phyloP scores from a whole-genome alignment of 2,888 invertebrate species.

The Mythimna impura region DNA sequence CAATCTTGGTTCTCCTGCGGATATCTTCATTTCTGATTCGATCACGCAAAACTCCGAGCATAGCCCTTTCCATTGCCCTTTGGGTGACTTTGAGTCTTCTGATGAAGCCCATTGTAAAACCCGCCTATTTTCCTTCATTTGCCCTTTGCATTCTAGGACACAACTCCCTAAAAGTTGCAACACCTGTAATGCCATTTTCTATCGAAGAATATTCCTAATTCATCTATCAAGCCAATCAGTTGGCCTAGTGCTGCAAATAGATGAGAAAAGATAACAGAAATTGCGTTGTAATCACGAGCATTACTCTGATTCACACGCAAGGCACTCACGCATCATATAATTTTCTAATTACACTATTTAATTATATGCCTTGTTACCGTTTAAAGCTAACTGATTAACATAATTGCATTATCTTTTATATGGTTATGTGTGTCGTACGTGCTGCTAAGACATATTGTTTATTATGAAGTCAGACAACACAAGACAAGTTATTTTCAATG shows the following conservation, averaged over 20 bases:
- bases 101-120: too few relatives aligned
- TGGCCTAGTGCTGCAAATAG: slow-evolving; percentile 11
- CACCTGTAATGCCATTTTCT: neutral
- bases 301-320: slow-evolving; percentile 59
- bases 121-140: too few relatives aligned
- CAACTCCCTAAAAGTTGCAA: neutral
- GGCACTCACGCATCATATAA: slow-evolving; percentile 56
- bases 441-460: neutral
- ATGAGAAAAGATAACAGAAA: slow-evolving; percentile 18
- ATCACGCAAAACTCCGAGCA: too few relatives aligned
- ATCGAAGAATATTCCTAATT: neutral
- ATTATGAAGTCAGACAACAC: neutral
- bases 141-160: too few relatives aligned
- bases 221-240: slow-evolving; percentile 9
- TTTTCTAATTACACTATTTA: slow-evolving; percentile 57
- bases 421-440: slow-evolving; percentile 6
- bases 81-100: too few relatives aligned
- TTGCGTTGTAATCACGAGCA: slow-evolving; percentile 32
- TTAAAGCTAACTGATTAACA: slow-evolving; percentile 43
- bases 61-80: too few relatives aligned
- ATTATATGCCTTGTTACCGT: slow-evolving; percentile 46
- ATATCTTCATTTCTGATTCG: too few relatives aligned
- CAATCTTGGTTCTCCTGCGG: too few relatives aligned
- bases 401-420: slow-evolving; percentile 36
- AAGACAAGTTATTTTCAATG: neutral